A percentile compares a stretch with the other conserved stretches of the same genome.
These are phyloP conservation scores for Folsomia candida DNA, from an alignment of 2,888 invertebrate genomes.

Conservation along the genomic window DNA sequence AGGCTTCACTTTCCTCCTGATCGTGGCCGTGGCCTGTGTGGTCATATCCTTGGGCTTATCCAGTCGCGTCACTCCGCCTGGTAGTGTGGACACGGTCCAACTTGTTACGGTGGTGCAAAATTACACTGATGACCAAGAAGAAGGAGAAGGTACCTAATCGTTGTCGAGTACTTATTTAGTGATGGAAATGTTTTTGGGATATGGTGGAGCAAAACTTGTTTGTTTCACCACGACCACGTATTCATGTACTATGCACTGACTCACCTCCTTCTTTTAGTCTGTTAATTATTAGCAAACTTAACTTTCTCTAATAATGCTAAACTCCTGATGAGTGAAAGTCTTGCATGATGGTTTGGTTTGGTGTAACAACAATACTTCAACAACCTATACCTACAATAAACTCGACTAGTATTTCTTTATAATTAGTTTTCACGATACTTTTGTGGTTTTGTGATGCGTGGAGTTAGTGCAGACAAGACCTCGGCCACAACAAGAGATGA, in stretches of 20 bases:
- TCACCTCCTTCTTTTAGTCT: not conserved
- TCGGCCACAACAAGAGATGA: not conserved
- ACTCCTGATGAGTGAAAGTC: no score
- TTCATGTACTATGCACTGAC: not conserved
- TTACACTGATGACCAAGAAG: not conserved
- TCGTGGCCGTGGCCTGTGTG: slow-evolving; percentile 22
- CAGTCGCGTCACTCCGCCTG: not conserved
- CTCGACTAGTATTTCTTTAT: not conserved
- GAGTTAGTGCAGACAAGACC: no score
- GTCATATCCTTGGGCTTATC: slow-evolving; percentile 17
- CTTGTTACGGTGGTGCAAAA: not conserved
- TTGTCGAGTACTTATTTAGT: not conserved
- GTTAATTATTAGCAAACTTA: not conserved
- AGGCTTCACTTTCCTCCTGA: slow-evolving; percentile 21
- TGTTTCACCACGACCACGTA: no score
- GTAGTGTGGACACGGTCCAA: not conserved
- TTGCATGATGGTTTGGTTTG: no score
- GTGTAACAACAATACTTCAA: no score
- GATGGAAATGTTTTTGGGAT: no score
- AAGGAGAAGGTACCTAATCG: not conserved
- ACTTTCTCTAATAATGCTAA: not conserved
- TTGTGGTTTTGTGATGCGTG: not conserved
- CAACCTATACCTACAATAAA: no score
- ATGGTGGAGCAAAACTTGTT: no score
- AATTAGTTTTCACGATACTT: not conserved